Evolutionary conservation across 1,140 invertebrate species (phyloP).

Genomic region (Neodiprion lecontei): DNA sequence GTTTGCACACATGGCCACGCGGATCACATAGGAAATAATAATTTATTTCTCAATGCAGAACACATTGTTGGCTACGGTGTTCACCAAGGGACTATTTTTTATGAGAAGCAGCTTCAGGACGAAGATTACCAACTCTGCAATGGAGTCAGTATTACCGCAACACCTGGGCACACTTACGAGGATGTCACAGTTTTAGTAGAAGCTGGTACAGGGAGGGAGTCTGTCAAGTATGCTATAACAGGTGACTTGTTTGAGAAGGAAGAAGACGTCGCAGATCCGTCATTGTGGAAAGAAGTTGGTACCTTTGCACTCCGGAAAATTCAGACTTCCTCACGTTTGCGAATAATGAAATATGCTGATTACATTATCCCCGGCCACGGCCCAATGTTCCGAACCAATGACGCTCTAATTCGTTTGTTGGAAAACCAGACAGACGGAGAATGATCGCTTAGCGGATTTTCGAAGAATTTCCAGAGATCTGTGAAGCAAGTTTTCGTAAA

Average conservation of each 20-base stretch:
- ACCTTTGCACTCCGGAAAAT: slow-evolving; percentile 75
- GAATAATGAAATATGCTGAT: slow-evolving; percentile 75
- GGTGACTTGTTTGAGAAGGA: slow-evolving; percentile 88
- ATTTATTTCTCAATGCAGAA: slow-evolving; percentile 86
- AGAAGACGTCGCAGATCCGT: slow-evolving; percentile 78
- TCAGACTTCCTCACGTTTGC: slow-evolving; percentile 74
- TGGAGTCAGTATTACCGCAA: slow-evolving; percentile 76
- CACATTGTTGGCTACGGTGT: slow-evolving; percentile 87
- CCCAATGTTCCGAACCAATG: slow-evolving; percentile 68
- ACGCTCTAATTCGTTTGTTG: neutral
- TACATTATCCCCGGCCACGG: slow-evolving; percentile 93
- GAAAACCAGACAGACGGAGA: neutral
- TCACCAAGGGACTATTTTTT: slow-evolving; percentile 44
- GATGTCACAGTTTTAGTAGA: slow-evolving; percentile 84
- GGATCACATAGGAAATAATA: slow-evolving; percentile 94
- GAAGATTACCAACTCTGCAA: slow-evolving; percentile 67
- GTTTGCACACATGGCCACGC: slow-evolving; percentile 91
- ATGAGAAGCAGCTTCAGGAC: slow-evolving; percentile 49
- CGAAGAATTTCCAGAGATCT: no score
- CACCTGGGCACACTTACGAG: slow-evolving; percentile 88
- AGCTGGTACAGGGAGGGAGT: slow-evolving; percentile 59
- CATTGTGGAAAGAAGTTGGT: slow-evolving; percentile 77
- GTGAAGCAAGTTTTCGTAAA: no score
- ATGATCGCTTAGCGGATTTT: neutral
- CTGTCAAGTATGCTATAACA: slow-evolving; percentile 68